Evolutionary conservation across 2,888 invertebrate species (phyloP), one percentile per base, ranked within the genome.

Genomic region (Agelastica alni): DNA sequence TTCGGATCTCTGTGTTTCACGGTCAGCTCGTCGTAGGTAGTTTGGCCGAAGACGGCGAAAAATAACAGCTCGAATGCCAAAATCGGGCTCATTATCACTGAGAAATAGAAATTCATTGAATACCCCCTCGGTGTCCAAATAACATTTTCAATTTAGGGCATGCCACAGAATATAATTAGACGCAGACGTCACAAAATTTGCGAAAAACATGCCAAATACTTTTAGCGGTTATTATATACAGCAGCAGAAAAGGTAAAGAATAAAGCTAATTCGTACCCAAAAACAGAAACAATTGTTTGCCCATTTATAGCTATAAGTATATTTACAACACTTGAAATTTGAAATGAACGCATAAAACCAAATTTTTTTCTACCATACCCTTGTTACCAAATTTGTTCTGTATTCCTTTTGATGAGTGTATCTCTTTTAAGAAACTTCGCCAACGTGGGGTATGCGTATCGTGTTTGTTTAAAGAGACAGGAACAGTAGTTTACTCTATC

Each of bases 21-120:
- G 53, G 70, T 75, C 72, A 93, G 85, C 80, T 91, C 90, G 77
- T 88, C 86, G 78, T 89, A 86, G 67, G 90, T 89, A 69, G 90
- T 94, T 80, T 96, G 89, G 76, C 96, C 96, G 82, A 97, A 96
- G 78, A 97, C 88, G 77, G 96, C 94, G 85, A 96, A 96, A 86
- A 97, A 97, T 73, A 98, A 87, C 83, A 94, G 89, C 84, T 97
- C 97, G 82, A 97, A 90, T 69, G 96, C 96, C 79, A 93, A 88
- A 80, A 91, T 79, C 72, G 93, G 90, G 78, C 88, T 88, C 86
- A 93, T 90, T 80, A 84, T 82, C 82, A 87, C 90, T 90, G 85
- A 61, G 74, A 73, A 75, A 18, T 54, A 58, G 16, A 42, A 58
- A 54, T 47, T 61, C 17, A 60, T 41, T 51, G 44, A 39, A 22